Base-by-base conservation (phyloP, 2,888 invertebrate genomes). In the Dendrolimus pini region DNA sequence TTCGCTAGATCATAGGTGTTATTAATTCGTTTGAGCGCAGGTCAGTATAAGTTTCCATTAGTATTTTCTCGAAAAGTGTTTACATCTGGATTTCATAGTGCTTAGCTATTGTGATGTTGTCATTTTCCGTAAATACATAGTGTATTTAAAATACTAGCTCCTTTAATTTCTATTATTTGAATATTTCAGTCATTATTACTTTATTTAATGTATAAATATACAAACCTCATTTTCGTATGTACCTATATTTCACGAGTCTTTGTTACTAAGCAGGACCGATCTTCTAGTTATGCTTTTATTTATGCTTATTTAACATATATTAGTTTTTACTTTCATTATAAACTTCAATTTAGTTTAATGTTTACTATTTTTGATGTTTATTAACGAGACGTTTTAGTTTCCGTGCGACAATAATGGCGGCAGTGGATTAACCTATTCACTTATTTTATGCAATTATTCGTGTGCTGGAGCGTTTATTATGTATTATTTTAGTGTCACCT, bases 11-110 rank as follows among this genome's bases (percentile, higher is more conserved):
- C 68, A 68, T 82, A 83, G 79, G 76, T 79, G 80, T 83, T 82
- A 62, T 74, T 75, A 80, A 78, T 78, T 81, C 67, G 68, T 72
- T 77, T 66, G 69, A 70, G 70, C 63, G 71, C 74, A 85, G 89
- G 89, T 90, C 72, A 84, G 89, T 89, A 79, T 61, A 64, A 60
- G 66, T 74, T 80, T 80, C 65, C 63, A 75, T 78, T 58, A 69
- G 64, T 74, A 79, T 81, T 84, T 88, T 82, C 70, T 77, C 18
- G 61, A 92, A 92, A 93, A 93, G 92, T 95, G 94, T 95, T 94
- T 94, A 94, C 95, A 94, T 94, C 93, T 92, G 92, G 92, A 91
- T 92, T 92, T 92, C 89, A 83, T 91, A 90, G 86, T 89, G 92
- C 91, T 61, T 77, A 77, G 67, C 88, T 89, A 83, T 91, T 92